Percentiles rank a stretch among this genome's conserved stretches.
Evolutionary conservation across 2,888 invertebrate genomes (phyloP).

Genomic region (Machimus rusticus): DNA sequence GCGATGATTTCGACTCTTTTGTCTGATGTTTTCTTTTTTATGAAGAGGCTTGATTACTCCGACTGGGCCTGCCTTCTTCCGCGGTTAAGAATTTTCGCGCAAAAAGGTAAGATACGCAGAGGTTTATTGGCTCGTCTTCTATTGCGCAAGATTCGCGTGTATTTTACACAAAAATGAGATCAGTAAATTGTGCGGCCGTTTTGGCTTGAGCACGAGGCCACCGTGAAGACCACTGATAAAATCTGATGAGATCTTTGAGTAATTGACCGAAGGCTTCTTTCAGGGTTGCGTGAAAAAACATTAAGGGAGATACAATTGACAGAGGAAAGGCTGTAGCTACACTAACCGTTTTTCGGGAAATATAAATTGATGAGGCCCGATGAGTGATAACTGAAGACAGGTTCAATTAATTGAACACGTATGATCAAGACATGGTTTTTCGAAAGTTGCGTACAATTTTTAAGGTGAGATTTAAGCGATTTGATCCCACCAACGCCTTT

Average conservation of each 20-base stretch:
- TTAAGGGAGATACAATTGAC: not conserved
- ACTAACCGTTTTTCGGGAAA: not conserved
- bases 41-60: not conserved
- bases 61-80: not conserved
- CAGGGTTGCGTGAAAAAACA: not conserved
- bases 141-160: not conserved
- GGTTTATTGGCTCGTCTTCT: not conserved
- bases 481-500: not conserved
- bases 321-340: not conserved
- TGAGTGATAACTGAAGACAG: not conserved
- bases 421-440: not conserved
- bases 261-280: not conserved
- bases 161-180: not conserved
- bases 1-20: conserved; percentile 19
- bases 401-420: not conserved
- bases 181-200: not conserved
- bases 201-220: conserved; percentile 1
- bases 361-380: not conserved
- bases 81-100: not conserved
- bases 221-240: not conserved
- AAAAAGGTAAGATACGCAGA: not conserved
- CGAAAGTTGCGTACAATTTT: not conserved
- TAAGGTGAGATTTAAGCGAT: not conserved
- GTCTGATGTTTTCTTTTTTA: not conserved
- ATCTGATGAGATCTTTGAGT: not conserved